Evolutionary conservation across 2,797 vertebrate genomes (phyloP), one percentile per base, ranked within the genome.

Genomic region (Glossophaga mutica): DNA sequence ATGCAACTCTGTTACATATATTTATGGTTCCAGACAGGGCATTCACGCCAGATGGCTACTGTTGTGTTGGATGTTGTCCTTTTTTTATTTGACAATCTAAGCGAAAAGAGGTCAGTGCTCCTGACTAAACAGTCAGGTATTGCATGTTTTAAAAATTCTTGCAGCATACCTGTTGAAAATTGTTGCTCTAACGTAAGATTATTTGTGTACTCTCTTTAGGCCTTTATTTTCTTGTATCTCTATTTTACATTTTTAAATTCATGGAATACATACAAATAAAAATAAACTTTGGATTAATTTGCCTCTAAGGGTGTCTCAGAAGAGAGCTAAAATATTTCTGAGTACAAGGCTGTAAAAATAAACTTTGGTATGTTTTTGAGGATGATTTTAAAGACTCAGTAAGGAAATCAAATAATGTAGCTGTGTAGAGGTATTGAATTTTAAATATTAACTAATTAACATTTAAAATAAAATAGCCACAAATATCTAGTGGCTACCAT

Each of bases 271-370:
- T 34, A 37, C 1, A 79, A 62, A 50, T 87, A 78, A 94, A 91
- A 93, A 65, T 74, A 12, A 85, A 86, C 34, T 92, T 94, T 52
- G 48, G 87, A 55, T 83, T 73, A 70, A 74, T 91, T 92, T 19
- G 52, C 7, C 24, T 91, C 12, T 73, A 8, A 26, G 34, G 6
- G 73, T 37, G 22, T 90, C 68, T 88, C 44, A 44, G 62, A 84
- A 90, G 46, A 87, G 14, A 85, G 14, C 34, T n/a, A 37, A 91
- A 59, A 29, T 65, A 91, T 76, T 90, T 90, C 44, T 87, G 32
- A 79, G 16, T 83, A 59, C 87, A 84, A 21, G 39, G 21, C 4
- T 37, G 42, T n/a, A 67, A 93, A 73, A 90, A 70, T 32, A 79
- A 88, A 87, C 11, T 59, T 89, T 42, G 59, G 4, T 46, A 34